phyloP scores from a whole-genome alignment of 2,797 vertebrate genomes.

The Ammospiza maritima region DNA sequence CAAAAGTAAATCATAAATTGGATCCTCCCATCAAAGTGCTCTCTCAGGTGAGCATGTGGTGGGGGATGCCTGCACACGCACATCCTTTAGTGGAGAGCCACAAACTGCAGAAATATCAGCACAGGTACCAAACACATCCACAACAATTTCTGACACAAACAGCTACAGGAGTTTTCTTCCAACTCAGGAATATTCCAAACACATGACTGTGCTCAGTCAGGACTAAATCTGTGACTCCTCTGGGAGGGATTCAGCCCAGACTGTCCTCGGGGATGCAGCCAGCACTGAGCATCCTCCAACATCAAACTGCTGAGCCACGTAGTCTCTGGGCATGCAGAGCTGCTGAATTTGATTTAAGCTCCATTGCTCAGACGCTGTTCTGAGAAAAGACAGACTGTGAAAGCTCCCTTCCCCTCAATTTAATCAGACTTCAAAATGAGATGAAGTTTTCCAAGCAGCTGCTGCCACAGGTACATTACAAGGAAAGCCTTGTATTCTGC shows the following conservation, averaged over 20 bases:
- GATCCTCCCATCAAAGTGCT: not conserved
- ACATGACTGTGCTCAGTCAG: not conserved
- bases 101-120: not conserved
- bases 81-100: not conserved
- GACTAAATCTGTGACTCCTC: not conserved
- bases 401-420: slow-evolving; percentile 35
- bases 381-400: slow-evolving; percentile 29
- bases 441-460: slow-evolving; percentile 45
- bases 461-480: not conserved
- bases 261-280: not conserved
- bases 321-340: not conserved
- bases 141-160: not conserved
- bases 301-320: not conserved
- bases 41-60: accelerated
- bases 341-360: slow-evolving; percentile 47
- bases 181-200: not conserved
- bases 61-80: not conserved
- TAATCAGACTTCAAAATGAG: slow-evolving; percentile 34
- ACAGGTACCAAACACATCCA: not conserved
- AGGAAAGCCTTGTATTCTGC: not conserved
- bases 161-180: not conserved
- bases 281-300: not conserved
- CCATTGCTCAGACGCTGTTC: not conserved
- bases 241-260: not conserved
- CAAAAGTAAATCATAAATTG: not conserved